Conservation (phyloP, 2,888 invertebrate genomes). For the Caenorhabditis zanzibari region DNA sequence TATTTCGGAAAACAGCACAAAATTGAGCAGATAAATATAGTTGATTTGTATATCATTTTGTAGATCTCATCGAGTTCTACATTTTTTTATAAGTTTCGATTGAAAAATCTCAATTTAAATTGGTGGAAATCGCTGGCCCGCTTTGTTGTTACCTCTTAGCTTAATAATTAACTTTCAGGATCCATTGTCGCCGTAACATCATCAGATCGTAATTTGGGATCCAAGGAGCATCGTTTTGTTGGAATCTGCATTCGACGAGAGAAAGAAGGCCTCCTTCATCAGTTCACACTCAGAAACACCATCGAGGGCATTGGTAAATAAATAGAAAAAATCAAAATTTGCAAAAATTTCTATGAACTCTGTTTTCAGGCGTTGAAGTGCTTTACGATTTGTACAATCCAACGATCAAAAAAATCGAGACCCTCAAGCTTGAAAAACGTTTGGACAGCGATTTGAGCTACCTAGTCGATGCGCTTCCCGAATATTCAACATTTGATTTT, state of each 20-base stretch:
- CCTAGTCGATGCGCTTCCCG: constrained; percentile 90
- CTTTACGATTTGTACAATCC: constrained; percentile 95
- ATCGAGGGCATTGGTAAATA: constrained; percentile 92
- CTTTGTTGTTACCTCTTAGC: no score
- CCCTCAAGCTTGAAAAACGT: constrained; percentile 93
- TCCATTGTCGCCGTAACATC: constrained; percentile 82
- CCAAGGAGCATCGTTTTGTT: constrained; percentile 89
- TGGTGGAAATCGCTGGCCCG: no score
- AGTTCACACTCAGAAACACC: constrained; percentile 93
- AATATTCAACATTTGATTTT: constrained; percentile 92
- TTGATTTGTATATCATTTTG: no score
- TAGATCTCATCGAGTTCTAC: no score
- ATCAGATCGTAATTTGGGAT: constrained; percentile 77
- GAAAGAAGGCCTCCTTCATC: constrained; percentile 91
- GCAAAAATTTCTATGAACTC: no score
- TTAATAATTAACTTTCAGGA: no score
- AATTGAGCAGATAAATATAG: no score
- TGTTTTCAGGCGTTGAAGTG: constrained; percentile 87
- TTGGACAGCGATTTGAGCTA: constrained; percentile 93
- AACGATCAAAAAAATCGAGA: constrained; percentile 92
- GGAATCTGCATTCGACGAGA: constrained; percentile 95
- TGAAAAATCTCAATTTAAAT: no score
- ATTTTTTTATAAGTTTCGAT: no score
- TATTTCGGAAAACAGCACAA: no score
- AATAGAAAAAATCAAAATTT: no score